Percentiles rank a stretch among this genome's conserved stretches.
These are phyloP conservation scores for Pocillopora verrucosa DNA, from an alignment of 64 coral and sea anemone species.

Conservation along the genomic window DNA sequence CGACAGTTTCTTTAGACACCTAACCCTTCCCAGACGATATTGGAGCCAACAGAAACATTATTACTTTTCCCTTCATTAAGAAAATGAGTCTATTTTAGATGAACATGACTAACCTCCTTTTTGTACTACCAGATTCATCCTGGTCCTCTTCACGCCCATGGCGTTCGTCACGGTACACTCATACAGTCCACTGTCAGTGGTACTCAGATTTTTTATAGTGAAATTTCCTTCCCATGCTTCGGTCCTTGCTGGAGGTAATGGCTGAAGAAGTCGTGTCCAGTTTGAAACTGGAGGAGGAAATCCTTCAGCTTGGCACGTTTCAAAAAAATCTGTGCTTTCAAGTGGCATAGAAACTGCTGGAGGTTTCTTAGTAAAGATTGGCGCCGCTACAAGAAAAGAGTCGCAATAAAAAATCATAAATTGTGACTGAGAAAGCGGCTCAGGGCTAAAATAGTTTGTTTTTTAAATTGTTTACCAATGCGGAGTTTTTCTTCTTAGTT, in stretches of 20 bases:
- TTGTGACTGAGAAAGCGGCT: no score
- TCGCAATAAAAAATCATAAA: not conserved
- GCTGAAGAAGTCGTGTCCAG: slow-evolving; percentile 8
- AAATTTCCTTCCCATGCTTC: not conserved
- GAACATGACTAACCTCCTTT: slow-evolving; percentile 9
- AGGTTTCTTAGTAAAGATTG: not conserved
- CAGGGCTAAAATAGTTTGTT: no score
- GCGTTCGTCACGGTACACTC: not conserved
- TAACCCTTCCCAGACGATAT: no score
- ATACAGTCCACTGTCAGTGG: not conserved
- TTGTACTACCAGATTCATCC: not conserved
- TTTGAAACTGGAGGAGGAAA: not conserved
- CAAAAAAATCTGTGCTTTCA: not conserved
- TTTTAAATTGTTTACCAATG: no score
- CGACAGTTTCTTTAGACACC: no score
- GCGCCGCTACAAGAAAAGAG: not conserved
- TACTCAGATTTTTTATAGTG: not conserved
- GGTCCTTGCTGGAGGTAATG: not conserved
- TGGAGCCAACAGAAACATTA: no score
- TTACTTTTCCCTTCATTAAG: not conserved
- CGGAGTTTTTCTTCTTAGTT: no score
- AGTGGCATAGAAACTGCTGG: not conserved
- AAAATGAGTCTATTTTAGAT: not conserved
- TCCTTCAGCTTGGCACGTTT: not conserved
- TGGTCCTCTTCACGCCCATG: not conserved